A percentile compares a stretch with the other conserved stretches of the same genome.
phyloP scores from a whole-genome alignment of 2,797 vertebrate genomes.

The Centropyge bicolor region DNA sequence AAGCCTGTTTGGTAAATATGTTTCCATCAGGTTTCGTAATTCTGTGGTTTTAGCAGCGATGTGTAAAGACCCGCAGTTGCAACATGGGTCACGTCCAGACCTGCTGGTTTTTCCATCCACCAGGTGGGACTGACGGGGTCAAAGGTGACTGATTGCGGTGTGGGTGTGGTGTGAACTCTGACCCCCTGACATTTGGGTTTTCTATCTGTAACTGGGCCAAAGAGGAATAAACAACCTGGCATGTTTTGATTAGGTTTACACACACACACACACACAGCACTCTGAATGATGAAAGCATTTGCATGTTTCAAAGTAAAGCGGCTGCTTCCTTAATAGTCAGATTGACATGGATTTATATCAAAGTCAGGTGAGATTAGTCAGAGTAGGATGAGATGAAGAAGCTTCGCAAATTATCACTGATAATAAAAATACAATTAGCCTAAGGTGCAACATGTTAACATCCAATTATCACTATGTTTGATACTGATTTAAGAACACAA shows the following conservation, averaged over 20 bases:
- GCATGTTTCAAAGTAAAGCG: slow-evolving; percentile 14
- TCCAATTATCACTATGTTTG: background rate
- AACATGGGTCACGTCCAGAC: slow-evolving; percentile 50
- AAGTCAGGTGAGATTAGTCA: slow-evolving; percentile 18
- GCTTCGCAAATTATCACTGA: background rate
- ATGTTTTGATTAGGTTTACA: background rate
- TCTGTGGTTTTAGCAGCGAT: slow-evolving; percentile 2
- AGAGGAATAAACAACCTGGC: slow-evolving; percentile 21
- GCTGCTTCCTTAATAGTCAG: slow-evolving; percentile 9
- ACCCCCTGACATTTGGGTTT: slow-evolving; percentile 62
- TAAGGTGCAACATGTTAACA: background rate
- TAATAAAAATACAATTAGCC: background rate
- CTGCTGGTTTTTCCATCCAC: slow-evolving; percentile 61
- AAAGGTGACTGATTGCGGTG: slow-evolving; percentile 41
- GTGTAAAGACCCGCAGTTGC: slow-evolving; percentile 21
- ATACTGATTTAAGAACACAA: background rate
- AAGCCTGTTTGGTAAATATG: slow-evolving; percentile 27
- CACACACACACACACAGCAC: background rate
- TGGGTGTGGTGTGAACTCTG: slow-evolving; percentile 62
- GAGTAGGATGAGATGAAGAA: background rate
- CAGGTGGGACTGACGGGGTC: slow-evolving; percentile 62
- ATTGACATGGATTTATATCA: slow-evolving; percentile 21
- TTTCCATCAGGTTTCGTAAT: slow-evolving; percentile 5
- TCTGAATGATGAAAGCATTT: slow-evolving; percentile 32
- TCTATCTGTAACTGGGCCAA: slow-evolving; percentile 36